Evolutionary conservation across 1,140 invertebrate genomes (phyloP), one percentile per base, ranked within the genome.

Genomic region (Parasteatoda tepidariorum): DNA sequence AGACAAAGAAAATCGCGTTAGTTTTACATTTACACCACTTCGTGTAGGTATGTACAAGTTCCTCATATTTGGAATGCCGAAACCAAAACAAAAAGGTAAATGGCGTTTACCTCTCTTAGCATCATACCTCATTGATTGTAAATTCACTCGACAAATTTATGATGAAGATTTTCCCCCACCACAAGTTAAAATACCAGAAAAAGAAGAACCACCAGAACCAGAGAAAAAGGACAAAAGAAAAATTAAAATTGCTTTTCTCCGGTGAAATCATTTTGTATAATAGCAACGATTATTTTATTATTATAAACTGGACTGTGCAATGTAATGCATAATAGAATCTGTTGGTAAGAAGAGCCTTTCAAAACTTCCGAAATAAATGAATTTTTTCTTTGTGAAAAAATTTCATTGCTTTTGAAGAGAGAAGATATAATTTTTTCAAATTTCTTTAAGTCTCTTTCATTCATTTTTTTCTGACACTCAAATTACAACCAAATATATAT

Each of bases 21-120:
- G 85, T 11, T 86, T 88, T 41, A 85, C 84, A 22, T 84, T 89
- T 22, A 82, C 86, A 6, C 88, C 88, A 0, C 86, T 86, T 3
- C 81, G 86, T 34, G 84, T 88, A 7, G 89, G 88, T n/a, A 87
- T 86, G 73, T 89, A 86, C 85, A 89, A 89, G 84, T 85, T 89
- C 13, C 78, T 89, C 15, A 76, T 89, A 28, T 89, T 87, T 64
- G 89, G 87, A 1, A 88, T 88, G 73, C 88, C 88, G 3, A 87
- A 87, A 74, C 89, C 89, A 2, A 87, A 87, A 59, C 86, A 88
- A 68, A 87, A 88, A 61, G 86, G 88, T 0, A 87, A 87, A 55
- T 88, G 87, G 88, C 71, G 87, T 0, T 67, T 89, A 34, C 88
- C 88, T 18, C 84, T 89, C 13, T 62, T 89, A 64, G 88, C 88